Conservation (phyloP, 2,888 invertebrate species). For the Lasioglossum calceatum region DNA sequence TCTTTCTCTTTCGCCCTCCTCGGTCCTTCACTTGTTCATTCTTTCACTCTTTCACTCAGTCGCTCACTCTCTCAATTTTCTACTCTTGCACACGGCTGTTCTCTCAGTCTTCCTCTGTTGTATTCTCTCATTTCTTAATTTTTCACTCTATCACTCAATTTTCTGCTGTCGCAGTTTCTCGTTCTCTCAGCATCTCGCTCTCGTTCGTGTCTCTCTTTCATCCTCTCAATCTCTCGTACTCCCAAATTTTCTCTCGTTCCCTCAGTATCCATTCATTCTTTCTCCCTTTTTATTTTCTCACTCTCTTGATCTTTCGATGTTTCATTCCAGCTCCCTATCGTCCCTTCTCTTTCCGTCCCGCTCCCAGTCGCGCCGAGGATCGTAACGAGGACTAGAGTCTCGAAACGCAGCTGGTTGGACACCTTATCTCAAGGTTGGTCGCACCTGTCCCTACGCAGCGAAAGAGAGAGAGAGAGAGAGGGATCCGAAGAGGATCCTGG, state of each 20-base stretch:
- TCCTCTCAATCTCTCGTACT: neutral
- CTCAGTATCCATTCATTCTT: neutral
- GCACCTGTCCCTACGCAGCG: conserved; percentile 58
- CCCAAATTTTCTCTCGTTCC: neutral
- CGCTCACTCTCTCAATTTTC: neutral
- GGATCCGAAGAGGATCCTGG: conserved; percentile 17
- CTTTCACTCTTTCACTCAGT: neutral
- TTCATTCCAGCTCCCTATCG: neutral
- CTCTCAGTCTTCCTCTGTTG: neutral
- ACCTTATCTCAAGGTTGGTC: conserved; percentile 60
- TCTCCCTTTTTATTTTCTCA: neutral
- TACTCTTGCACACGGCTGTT: neutral
- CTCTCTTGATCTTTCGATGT: too few relatives aligned
- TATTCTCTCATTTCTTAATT: neutral
- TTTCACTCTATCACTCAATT: neutral
- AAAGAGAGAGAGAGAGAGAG: neutral
- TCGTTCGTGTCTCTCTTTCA: neutral
- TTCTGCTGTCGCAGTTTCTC: neutral
- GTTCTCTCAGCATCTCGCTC: neutral
- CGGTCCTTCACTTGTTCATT: neutral
- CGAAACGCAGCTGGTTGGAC: conserved; percentile 67
- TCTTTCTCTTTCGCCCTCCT: neutral
- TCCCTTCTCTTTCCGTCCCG: conserved; percentile 28
- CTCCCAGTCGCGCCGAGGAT: conserved; percentile 3
- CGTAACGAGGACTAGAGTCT: conserved; percentile 38